A percentile compares a stretch with the other conserved stretches of the same genome.
Conservation (phyloP, 2,113 vertebrate genomes). For the Seriola quinqueradiata region DNA sequence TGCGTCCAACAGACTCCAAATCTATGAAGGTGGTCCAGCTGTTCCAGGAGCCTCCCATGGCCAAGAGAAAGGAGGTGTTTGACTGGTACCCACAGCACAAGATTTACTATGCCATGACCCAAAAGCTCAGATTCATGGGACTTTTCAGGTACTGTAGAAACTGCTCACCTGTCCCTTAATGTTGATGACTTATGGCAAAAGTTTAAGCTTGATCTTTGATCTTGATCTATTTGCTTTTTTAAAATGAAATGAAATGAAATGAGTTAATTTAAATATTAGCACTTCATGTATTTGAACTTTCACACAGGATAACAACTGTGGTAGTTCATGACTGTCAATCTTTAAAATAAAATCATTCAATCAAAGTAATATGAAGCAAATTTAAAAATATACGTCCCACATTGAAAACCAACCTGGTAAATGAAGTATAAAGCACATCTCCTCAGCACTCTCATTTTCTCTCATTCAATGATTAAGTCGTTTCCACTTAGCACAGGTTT, state of each 20-base stretch:
- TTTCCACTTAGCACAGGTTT: no score
- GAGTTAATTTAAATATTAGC: no score
- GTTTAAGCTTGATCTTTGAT: neutral
- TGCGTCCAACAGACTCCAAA: slow-evolving; percentile 88
- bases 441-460: no score
- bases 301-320: no score
- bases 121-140: slow-evolving; percentile 90
- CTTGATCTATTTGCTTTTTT: no score
- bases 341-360: no score
- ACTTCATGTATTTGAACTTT: neutral
- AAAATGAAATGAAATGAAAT: neutral
- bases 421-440: no score
- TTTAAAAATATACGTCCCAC: no score
- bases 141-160: slow-evolving; percentile 90
- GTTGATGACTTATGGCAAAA: neutral
- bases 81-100: slow-evolving; percentile 96
- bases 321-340: no score
- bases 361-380: no score
- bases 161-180: neutral
- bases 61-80: slow-evolving; percentile 89
- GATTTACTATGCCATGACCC: slow-evolving; percentile 90
- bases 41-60: slow-evolving; percentile 91
- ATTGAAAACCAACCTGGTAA: no score
- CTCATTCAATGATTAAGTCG: no score
- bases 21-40: slow-evolving; percentile 95